Evolutionary conservation across 2,797 vertebrate genomes (phyloP), one percentile per base, ranked within the genome.

Genomic region (Phoxinus dragarum): DNA sequence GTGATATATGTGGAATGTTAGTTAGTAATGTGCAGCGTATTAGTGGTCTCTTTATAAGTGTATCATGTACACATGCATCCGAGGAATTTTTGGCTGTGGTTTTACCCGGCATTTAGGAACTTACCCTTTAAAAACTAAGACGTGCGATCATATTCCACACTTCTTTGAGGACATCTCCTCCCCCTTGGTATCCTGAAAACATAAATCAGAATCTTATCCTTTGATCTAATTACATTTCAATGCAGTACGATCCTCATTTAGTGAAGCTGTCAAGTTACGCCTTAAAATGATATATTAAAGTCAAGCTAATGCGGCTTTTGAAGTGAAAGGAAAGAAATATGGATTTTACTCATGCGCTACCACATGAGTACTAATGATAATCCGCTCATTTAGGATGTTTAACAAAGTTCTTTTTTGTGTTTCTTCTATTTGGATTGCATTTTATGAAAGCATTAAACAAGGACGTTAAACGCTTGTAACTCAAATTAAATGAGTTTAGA

Each of bases 131-230:
- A 91, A 91, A 93, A 89, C 78, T 64, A 85, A 92, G 91, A 92
- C 88, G 88, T 89, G 87, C 90, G 91, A 93, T 88, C 83, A 88
- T 91, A 92, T 89, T 91, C 91, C 78, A 86, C 82, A 14, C 72
- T 88, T 90, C 89, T 90, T 85, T 75, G 88, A 90, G 89, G 87
- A 89, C 88, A 72, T 91, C 92, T 92, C 91, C 91, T 88, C 91
- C 91, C 90, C 93, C 86, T 90, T 90, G 89, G 92, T 88, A 89
- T 92, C 89, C 92, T 93, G 91, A 90, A 94, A 92, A 92, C 93
- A 95, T 95, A 95, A 95, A 95, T 95, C 94, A 94, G 89, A 92
- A 93, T 92, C 91, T 92, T 93, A 92, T 94, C 93, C 94, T 93
- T 94, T 94, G 93, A 93, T 94, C 93, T 93, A 91, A 94, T 94